Base-by-base conservation (phyloP, 2,113 vertebrate species). In the Eclectus roratus region DNA sequence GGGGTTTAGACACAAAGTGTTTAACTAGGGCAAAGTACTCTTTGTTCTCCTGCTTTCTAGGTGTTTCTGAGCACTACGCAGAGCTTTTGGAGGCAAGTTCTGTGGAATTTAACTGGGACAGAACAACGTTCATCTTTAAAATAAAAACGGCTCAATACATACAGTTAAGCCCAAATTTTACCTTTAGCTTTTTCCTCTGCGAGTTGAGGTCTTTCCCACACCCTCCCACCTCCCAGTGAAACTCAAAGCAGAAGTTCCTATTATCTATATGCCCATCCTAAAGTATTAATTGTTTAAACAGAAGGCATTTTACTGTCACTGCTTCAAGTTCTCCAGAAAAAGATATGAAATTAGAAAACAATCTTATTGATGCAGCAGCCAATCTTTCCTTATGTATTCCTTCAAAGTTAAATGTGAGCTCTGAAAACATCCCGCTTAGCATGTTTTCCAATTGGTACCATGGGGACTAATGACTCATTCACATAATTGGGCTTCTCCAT, bases 401-500 rank as follows among this genome's bases (percentile, higher is more conserved):
- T 88, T 86, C 85, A 92, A 93, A 95, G 72, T 43, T 53, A 85
- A 83, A 86, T 53, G 29, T 46, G 37, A 80, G 35, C 65, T 92
- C 80, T 95, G 69, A 84, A 88, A 92, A 61, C 43, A 61, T 78
- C 80, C 73, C 79, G 61, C 74, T 93, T 80, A 56, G 83, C 12
- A 2, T 65, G 56, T 79, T 89, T 91, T 90, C 64, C 73, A 77
- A 4, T 50, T 46, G 50, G 64, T 73, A 80, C 55, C 47, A 72
- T 55, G 29, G 72, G 88, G 55, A 78, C 80, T 91, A 91, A 76
- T 91, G 83, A 88, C 69, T 95, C 94, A 88, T 66, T 84, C 79
- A 50, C 35, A 46, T 88, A 93, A 94, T 91, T 80, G 55, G 83
- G 77, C 46, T 65, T 90, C 49, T 85, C 25, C 4, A 46, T 80